Percentiles rank a stretch among this genome's conserved stretches.
Evolutionary conservation across 2,888 invertebrate genomes (phyloP).

Genomic region (Pristionchus mayeri): DNA sequence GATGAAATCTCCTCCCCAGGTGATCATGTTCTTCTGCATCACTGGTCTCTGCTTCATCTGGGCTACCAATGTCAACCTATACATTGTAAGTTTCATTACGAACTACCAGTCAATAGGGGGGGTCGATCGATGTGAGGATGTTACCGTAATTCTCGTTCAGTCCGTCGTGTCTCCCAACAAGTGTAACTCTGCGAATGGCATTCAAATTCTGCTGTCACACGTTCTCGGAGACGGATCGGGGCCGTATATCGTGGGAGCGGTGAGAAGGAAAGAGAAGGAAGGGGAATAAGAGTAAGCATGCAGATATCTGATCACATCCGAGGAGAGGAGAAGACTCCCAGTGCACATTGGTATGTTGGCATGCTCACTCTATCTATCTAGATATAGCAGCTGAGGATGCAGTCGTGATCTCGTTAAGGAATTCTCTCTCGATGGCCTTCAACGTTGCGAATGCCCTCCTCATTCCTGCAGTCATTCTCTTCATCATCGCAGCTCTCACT

Average conservation of each 20-base stretch:
- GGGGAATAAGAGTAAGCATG: background rate
- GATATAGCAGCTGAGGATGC: too few species aligned
- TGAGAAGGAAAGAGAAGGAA: constrained; percentile 45
- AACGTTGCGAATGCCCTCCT: constrained; percentile 62
- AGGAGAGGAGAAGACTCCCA: constrained; percentile 52
- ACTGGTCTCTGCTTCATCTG: constrained; percentile 92
- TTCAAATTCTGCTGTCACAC: constrained; percentile 96
- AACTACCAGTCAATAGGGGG: too few species aligned
- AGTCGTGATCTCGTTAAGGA: background rate
- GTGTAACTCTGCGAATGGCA: constrained; percentile 95
- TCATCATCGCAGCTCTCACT: constrained; percentile 58
- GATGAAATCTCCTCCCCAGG: constrained; percentile 71
- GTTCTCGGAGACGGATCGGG: constrained; percentile 98
- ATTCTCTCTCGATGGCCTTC: constrained; percentile 46
- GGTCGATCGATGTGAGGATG: too few species aligned
- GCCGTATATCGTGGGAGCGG: constrained; percentile 90
- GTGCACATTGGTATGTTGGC: background rate
- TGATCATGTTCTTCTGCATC: constrained; percentile 78
- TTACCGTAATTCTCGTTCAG: constrained; percentile 81
- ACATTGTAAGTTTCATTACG: constrained; percentile 69
- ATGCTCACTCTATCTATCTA: too few species aligned
- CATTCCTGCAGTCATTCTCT: constrained; percentile 60
- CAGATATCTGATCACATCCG: constrained; percentile 71
- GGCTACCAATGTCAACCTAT: constrained; percentile 97
- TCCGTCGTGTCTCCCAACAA: constrained; percentile 96